phyloP scores from a whole-genome alignment of 2,888 invertebrate genomes.

The Poecilus cupreus region DNA sequence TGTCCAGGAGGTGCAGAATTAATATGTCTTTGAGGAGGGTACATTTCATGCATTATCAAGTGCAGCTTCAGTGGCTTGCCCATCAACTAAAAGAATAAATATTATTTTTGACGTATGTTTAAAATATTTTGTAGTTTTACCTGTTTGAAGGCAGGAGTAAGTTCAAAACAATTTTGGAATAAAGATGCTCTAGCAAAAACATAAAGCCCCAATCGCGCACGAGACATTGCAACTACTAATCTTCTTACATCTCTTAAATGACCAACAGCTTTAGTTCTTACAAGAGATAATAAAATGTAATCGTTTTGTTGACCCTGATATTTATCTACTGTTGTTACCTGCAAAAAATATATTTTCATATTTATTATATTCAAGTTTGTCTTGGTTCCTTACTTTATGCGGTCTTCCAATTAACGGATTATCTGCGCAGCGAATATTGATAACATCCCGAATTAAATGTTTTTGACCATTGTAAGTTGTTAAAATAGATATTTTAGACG shows the following conservation, averaged over 20 bases:
- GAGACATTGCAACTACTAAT: conserved; percentile 97
- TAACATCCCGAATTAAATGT: conserved; percentile 96
- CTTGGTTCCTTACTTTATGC: conserved; percentile 79
- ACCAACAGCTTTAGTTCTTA: conserved; percentile 97
- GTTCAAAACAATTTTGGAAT: conserved; percentile 97
- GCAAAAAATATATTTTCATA: conserved; percentile 54
- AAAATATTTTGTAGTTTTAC: conserved; percentile 70
- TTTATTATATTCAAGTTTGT: neutral
- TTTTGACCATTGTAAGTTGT: conserved; percentile 99
- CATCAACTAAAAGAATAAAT: conserved; percentile 79
- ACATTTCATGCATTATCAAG: conserved; percentile 86
- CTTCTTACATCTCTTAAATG: conserved; percentile 97
- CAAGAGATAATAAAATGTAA: conserved; percentile 95
- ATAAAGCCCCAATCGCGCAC: conserved; percentile 96
- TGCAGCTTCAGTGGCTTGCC: conserved; percentile 87
- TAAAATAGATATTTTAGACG: conserved; percentile 96
- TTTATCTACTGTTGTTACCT: conserved; percentile 97
- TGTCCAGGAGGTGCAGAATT: conserved; percentile 72
- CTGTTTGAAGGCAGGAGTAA: conserved; percentile 95
- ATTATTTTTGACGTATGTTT: conserved; percentile 21
- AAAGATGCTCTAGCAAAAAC: conserved; percentile 94
- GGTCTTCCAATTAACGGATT: conserved; percentile 97
- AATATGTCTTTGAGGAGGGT: conserved; percentile 81
- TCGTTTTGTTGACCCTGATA: conserved; percentile 99
- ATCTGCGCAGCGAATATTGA: conserved; percentile 92